A percentile compares a stretch with the other conserved stretches of the same genome.
Evolutionary conservation across 2,797 vertebrate genomes (phyloP).

Genomic region (Craterocephalus amniculus): DNA sequence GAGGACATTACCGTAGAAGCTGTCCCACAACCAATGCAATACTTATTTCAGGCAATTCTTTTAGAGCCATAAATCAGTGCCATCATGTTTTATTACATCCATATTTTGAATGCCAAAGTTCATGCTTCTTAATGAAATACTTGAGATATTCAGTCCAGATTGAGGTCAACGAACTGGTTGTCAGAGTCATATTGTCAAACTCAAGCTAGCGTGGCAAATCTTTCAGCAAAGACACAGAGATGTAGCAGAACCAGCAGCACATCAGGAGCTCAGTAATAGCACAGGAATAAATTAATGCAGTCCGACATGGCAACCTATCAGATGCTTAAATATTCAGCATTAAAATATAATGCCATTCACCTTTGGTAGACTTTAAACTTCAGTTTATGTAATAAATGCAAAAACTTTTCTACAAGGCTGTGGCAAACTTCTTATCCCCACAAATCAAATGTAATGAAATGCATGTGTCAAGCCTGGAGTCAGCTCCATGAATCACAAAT

Average conservation of each 20-base stretch:
- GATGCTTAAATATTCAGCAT: neutral
- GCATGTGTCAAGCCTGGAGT: conserved; percentile 62
- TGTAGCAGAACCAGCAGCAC: too few relatives aligned
- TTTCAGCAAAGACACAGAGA: neutral
- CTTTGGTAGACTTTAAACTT: conserved; percentile 14
- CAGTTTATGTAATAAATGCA: conserved; percentile 4
- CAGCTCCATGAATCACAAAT: conserved; percentile 74
- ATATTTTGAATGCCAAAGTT: too few relatives aligned
- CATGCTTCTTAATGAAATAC: too few relatives aligned
- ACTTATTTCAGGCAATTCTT: too few relatives aligned
- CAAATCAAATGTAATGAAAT: conserved; percentile 68
- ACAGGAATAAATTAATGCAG: neutral
- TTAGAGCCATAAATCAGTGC: too few relatives aligned
- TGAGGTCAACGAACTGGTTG: too few relatives aligned
- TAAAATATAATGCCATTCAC: neutral
- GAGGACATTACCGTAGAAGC: too few relatives aligned
- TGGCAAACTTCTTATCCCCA: conserved; percentile 51
- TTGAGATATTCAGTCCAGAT: too few relatives aligned
- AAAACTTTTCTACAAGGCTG: conserved; percentile 22
- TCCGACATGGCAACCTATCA: neutral
- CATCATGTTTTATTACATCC: too few relatives aligned
- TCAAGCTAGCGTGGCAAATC: neutral
- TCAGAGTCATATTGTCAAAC: too few relatives aligned
- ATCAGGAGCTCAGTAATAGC: neutral
- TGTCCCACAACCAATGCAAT: too few relatives aligned